Evolutionary conservation across 2,113 vertebrate species (phyloP), one percentile per base, ranked within the genome.

Genomic region (Boulengeromyrus knoepffleri): DNA sequence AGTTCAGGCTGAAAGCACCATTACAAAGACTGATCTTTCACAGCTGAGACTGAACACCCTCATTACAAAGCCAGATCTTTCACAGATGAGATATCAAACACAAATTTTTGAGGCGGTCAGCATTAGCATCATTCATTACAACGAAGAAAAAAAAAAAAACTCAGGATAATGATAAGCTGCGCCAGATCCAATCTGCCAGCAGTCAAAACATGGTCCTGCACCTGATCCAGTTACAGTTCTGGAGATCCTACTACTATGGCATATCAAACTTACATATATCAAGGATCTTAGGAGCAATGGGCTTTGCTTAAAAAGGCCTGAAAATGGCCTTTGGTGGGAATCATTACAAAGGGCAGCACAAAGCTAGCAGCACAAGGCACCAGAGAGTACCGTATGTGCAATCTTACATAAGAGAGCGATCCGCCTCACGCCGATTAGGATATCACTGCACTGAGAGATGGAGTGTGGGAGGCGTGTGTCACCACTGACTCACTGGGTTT

Each of bases 401-500:
- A 42, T 80, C 74, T 80, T 80, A 80, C 74, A 80, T 80, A 80
- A 80, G 74, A 80, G 31, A 80, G 36, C 36, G 31, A 80, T 42
- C 74, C 74, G 15, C 74, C 74, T 80, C 74, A 80, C 5, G 36
- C 74, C 74, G 74, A 80, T 42, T 80, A 80, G 74, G 74, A 80
- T 80, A 80, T 80, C 74, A 27, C 62, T 70, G 62, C 62, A 70
- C 62, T 31, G 62, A 31, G 62, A 70, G n/a, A 70, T 31, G 36
- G 74, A 80, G 36, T 77, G 74, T 80, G 74, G 74, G 74, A 80
- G 74, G 74, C 36, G 15, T 80, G 74, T 80, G 74, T 80, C 74
- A 80, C 74, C 74, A 42, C 36, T 80, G 74, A 80, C 74, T 80
- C 74, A 80, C 74, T 80, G 74, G 36, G 36, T 80, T 80, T 42